A percentile compares a stretch with the other conserved stretches of the same genome.
phyloP scores from a whole-genome alignment of 2,797 vertebrate genomes.

The Acestrorhynchus altus region DNA sequence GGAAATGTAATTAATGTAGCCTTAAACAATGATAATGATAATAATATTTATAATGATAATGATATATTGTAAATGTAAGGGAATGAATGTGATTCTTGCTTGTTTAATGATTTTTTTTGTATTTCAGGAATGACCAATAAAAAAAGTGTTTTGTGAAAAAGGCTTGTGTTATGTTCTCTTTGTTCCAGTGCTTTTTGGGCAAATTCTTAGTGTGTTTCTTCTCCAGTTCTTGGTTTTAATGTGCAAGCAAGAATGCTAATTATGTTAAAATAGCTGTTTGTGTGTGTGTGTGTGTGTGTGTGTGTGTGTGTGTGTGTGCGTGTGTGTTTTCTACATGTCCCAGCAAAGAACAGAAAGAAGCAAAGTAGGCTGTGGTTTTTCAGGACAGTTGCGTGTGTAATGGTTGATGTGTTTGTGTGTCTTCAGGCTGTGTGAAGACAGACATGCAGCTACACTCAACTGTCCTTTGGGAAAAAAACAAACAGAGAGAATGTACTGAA shows the following conservation, averaged over 20 bases:
- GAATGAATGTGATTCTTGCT: conserved; percentile 72
- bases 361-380: conserved; percentile 15
- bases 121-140: conserved; percentile 66
- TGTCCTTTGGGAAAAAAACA: conserved; percentile 1
- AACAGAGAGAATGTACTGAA: conserved; percentile 12
- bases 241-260: conserved; percentile 25
- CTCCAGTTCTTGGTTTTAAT: neutral
- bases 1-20: conserved; percentile 64
- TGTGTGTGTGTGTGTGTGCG: neutral
- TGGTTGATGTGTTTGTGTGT: conserved; percentile 17
- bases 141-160: conserved; percentile 73
- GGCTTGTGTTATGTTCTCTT: conserved; percentile 24
- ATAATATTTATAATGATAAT: conserved; percentile 83
- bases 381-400: conserved; percentile 18
- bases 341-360: conserved; percentile 13
- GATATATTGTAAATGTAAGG: conserved; percentile 70
- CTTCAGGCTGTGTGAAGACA: neutral
- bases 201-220: neutral
- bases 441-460: neutral
- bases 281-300: neutral
- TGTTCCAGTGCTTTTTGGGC: neutral
- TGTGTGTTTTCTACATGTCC: conserved; percentile 22
- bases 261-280: neutral
- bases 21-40: conserved; percentile 80
- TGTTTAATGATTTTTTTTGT: conserved; percentile 72